phyloP scores from a whole-genome alignment of 1,140 invertebrate species.

The Colletes gigas region DNA sequence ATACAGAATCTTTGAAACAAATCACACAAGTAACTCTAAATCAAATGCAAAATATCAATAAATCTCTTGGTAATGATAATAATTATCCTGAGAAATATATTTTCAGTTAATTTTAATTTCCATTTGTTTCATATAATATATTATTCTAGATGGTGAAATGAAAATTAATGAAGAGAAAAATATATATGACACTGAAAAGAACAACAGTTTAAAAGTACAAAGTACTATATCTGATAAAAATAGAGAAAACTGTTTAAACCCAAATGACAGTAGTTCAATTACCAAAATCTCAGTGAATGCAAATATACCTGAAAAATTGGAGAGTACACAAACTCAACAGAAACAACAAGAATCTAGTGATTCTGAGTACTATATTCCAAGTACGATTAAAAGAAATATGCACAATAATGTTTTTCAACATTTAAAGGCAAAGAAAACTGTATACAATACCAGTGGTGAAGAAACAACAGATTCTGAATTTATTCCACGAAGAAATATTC shows the following conservation, averaged over 20 bases:
- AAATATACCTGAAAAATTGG: neutral
- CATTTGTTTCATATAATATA: neutral
- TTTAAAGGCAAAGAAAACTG: slow-evolving; percentile 4
- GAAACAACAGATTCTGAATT: slow-evolving; percentile 45
- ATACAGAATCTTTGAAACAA: neutral
- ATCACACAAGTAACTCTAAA: neutral
- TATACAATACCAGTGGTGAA: slow-evolving; percentile 8
- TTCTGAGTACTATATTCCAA: slow-evolving; percentile 38
- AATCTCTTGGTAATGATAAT: slow-evolving; percentile 4
- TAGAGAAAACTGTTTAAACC: neutral
- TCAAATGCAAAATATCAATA: neutral
- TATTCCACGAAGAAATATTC: neutral
- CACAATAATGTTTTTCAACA: neutral
- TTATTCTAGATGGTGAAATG: neutral
- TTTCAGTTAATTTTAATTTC: neutral
- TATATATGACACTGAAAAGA: neutral
- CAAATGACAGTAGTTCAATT: neutral
- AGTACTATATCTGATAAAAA: neutral
- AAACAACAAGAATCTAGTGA: slow-evolving; percentile 25
- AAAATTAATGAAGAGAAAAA: neutral
- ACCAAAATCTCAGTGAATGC: neutral
- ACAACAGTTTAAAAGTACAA: neutral
- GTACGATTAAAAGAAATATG: neutral
- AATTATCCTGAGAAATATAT: neutral
- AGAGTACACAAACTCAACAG: neutral